Base-by-base conservation (phyloP, 2,888 invertebrate species). In the Eurytoma californica region DNA sequence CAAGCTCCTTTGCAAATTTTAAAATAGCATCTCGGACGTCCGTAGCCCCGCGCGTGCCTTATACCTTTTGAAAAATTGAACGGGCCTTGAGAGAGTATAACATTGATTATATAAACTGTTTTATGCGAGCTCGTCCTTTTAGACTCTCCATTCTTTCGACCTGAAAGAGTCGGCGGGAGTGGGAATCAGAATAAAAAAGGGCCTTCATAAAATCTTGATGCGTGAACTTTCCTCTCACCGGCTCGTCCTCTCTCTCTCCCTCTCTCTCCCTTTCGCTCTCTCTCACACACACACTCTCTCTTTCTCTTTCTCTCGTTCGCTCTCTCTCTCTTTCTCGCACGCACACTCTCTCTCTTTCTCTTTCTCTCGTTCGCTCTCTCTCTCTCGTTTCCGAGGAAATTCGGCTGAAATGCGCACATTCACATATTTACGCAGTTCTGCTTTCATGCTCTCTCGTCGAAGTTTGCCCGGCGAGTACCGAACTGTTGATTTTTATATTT, bases 21-120 rank as follows among this genome's bases (percentile, higher is more conserved):
- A 39, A 39, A 39, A 51, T 51, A 58, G 49, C 60, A 51, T 49
- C 4, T 57, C 49, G 30, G 7, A 53, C 16, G 39, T 14, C 18
- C 7, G 20, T 28, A 28, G 51, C 51, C 30, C 55, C 55, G 47
- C 28, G 28, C 18, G 49, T 49, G 49, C 28, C 70, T 28, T n/a
- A n/a, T n/a, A 16, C 7, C 24, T 20, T 51, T 30, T 78, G 61
- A 16, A 78, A 63, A 63, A 84, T 84, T 83, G 77, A 84, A 81
- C 39, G 80, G 81, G 80, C 65, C 69, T 77, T 74, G 78, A 80
- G 77, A 80, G 78, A 80, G 83, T 83, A 79, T 80, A 83, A 83
- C 82, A 83, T 83, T 83, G 84, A 83, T 84, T 83, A 82, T 39
- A 39, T 80, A 83, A 81, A 80, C 83, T 78, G 81, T 83, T 82